A percentile compares a stretch with the other conserved stretches of the same genome.
phyloP scores from a whole-genome alignment of 2,797 vertebrate genomes.

The Hozukius guyotensis region DNA sequence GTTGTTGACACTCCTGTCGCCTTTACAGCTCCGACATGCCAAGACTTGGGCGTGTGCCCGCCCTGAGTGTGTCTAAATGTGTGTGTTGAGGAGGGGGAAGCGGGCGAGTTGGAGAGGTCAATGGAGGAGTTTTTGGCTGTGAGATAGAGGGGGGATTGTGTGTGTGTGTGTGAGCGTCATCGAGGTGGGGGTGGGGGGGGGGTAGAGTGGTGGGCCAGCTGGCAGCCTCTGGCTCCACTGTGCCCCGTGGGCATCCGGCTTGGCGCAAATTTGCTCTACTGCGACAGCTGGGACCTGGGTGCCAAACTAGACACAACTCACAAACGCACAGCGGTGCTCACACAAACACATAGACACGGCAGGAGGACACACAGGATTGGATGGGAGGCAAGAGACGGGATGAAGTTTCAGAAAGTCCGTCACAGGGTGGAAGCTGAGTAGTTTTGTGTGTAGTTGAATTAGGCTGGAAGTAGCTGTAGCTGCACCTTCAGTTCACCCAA shows the following conservation, averaged over 20 bases:
- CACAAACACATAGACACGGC: background rate
- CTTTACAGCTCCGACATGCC: slow-evolving; percentile 58
- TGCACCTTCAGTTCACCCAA: background rate
- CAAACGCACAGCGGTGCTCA: slow-evolving; percentile 5
- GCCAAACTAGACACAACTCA: slow-evolving; percentile 51
- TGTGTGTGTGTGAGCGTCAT: slow-evolving; percentile 36
- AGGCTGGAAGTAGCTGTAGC: background rate
- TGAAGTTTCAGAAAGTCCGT: slow-evolving; percentile 2
- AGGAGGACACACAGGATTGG: slow-evolving; percentile 9
- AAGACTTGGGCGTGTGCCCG: slow-evolving; percentile 57
- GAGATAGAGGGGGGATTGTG: slow-evolving; percentile 26
- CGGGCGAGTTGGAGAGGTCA: slow-evolving; percentile 34
- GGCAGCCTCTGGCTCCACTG: slow-evolving; percentile 69
- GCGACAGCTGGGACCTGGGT: slow-evolving; percentile 69
- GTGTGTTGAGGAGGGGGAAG: slow-evolving; percentile 16
- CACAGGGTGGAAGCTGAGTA: background rate
- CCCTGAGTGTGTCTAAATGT: slow-evolving; percentile 36
- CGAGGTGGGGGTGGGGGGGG: background rate
- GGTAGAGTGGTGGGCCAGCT: slow-evolving; percentile 61
- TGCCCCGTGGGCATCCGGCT: slow-evolving; percentile 65
- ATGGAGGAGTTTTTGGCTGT: slow-evolving; percentile 40
- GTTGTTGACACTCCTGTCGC: slow-evolving; percentile 72
- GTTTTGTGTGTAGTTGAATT: background rate
- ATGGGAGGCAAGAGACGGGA: slow-evolving; percentile 10
- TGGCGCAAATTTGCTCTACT: slow-evolving; percentile 55